Evolutionary conservation across 2,888 invertebrate genomes (phyloP).

Genomic region (Eupeodes luniger): DNA sequence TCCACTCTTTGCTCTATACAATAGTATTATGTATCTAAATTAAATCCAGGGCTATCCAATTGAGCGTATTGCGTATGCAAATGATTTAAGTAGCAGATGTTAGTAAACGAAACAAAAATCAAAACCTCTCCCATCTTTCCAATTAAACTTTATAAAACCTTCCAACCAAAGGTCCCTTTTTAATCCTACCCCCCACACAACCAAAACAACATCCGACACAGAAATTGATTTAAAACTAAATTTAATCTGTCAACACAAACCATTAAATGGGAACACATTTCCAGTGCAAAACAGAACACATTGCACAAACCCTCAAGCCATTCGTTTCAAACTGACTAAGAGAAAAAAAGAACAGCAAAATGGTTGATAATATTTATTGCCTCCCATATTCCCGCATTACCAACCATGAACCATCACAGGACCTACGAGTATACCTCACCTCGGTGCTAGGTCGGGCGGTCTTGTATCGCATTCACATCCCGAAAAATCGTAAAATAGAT

Average conservation of each 20-base stretch:
- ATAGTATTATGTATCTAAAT: neutral
- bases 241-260: constrained; percentile 74
- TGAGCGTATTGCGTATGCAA: neutral
- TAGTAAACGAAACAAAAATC: neutral
- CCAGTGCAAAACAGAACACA: constrained; percentile 12
- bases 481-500: constrained; percentile 20
- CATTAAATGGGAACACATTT: constrained; percentile 59
- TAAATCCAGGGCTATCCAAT: neutral
- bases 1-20: neutral
- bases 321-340: constrained; percentile 36
- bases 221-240: constrained; percentile 70
- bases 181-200: constrained; percentile 10
- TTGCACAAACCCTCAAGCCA: constrained; percentile 35
- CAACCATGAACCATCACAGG: neutral
- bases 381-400: constrained; percentile 14
- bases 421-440: neutral
- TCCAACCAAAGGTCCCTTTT: neutral
- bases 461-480: neutral
- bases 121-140: constrained; percentile 29
- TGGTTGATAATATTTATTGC: constrained; percentile 72
- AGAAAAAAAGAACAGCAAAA: constrained; percentile 28
- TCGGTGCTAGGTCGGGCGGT: neutral
- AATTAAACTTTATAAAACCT: constrained; percentile 48
- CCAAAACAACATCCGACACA: constrained; percentile 45
- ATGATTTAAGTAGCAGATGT: constrained; percentile 29